Conservation (phyloP, 2,113 vertebrate genomes). For the Dasyurus viverrinus region DNA sequence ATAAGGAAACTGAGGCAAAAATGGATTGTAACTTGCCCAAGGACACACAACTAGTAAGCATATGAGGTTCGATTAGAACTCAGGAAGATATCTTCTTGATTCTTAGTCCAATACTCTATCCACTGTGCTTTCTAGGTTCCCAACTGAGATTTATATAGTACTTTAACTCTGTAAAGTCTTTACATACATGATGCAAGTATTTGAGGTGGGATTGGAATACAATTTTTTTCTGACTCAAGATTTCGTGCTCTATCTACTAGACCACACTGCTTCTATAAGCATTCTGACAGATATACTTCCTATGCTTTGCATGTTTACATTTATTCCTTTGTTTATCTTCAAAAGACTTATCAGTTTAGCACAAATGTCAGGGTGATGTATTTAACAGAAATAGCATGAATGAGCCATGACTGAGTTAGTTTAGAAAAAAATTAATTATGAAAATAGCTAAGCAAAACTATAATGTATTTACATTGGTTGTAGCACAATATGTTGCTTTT, state of each 20-base stretch:
- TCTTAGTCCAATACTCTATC: neutral
- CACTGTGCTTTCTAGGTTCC: neutral
- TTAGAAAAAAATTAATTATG: neutral
- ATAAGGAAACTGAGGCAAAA: neutral
- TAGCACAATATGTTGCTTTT: neutral
- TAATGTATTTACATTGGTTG: slow-evolving; percentile 21
- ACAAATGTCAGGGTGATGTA: neutral
- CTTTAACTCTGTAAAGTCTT: neutral
- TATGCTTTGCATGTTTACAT: neutral
- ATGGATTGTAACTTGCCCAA: neutral
- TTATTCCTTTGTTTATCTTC: neutral
- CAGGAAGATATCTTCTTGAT: neutral
- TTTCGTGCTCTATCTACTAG: neutral
- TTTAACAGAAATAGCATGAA: neutral
- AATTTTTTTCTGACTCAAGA: neutral
- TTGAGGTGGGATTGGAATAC: neutral
- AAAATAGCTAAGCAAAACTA: neutral
- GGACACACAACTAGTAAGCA: neutral
- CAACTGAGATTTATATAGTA: neutral
- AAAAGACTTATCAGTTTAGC: slow-evolving; percentile 4
- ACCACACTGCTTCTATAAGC: neutral
- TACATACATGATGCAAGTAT: neutral
- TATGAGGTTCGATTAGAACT: neutral
- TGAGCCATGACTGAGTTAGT: neutral
- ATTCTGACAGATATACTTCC: neutral